Percentiles rank a stretch among this genome's conserved stretches.
Evolutionary conservation across 2,888 invertebrate genomes (phyloP).

Genomic region (Drosophila histrio): DNA sequence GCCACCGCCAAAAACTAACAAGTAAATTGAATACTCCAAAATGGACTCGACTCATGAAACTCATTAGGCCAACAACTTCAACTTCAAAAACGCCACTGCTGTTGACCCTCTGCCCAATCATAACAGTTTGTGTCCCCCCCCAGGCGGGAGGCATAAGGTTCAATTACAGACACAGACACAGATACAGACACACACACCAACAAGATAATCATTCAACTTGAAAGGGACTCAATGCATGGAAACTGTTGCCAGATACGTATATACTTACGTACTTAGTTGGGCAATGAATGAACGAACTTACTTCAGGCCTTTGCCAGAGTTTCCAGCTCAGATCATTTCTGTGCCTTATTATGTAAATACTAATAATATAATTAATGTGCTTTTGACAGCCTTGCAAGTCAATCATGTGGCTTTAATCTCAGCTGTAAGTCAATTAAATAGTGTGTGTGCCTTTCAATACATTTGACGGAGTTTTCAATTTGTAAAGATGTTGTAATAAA

Average conservation of each 20-base stretch:
- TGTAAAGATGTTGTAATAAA: no score
- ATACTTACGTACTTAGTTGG: neutral
- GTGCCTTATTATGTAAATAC: neutral
- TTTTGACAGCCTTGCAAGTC: constrained; percentile 1
- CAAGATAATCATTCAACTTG: constrained; percentile 12
- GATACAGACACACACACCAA: neutral
- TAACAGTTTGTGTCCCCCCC: neutral
- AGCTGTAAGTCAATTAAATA: neutral
- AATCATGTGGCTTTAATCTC: neutral
- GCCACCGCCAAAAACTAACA: constrained; percentile 24
- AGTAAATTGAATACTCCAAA: constrained; percentile 42
- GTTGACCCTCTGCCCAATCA: constrained; percentile 3
- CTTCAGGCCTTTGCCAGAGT: neutral
- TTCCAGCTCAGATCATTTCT: constrained; percentile 6
- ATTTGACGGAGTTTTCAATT: no score
- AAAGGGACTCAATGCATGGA: neutral
- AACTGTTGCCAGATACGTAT: neutral
- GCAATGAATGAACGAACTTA: constrained; percentile 3
- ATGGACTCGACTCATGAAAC: constrained; percentile 15
- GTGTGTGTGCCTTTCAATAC: neutral
- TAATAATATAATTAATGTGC: constrained; percentile 7
- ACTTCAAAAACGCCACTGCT: constrained; percentile 48
- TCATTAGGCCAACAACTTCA: constrained; percentile 53
- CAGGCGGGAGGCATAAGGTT: constrained; percentile 12
- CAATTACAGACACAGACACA: constrained; percentile 31